Conservation (phyloP, 2,113 vertebrate species). For the Pachycephala philippinensis region DNA sequence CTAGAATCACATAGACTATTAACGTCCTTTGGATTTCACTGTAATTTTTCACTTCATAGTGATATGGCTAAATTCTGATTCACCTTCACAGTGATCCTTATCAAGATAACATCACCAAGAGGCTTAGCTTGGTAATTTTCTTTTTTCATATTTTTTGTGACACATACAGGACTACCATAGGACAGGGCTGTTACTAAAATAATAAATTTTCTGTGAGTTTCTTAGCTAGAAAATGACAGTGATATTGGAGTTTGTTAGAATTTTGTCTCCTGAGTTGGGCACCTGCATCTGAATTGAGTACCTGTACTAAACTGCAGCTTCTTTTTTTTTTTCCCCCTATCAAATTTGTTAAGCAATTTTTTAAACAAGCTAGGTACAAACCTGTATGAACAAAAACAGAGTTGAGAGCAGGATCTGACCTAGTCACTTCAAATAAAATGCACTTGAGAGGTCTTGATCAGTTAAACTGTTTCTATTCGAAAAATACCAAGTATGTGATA, state of each 20-base stretch:
- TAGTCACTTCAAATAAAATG: not conserved
- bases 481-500: not conserved
- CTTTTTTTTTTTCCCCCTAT: not conserved
- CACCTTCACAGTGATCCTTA: not conserved
- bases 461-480: not conserved
- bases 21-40: not conserved
- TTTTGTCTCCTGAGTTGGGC: not conserved
- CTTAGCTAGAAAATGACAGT: not conserved
- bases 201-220: not conserved
- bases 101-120: not conserved
- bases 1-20: not conserved
- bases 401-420: not conserved
- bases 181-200: not conserved
- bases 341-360: not conserved
- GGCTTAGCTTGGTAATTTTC: not conserved
- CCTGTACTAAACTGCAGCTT: not conserved
- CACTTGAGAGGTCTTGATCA: not conserved
- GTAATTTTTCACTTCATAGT: not conserved
- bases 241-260: not conserved
- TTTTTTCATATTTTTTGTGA: not conserved
- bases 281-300: not conserved
- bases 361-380: not conserved
- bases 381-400: not conserved
- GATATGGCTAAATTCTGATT: not conserved
- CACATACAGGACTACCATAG: not conserved